Evolutionary conservation across 2,113 vertebrate genomes (phyloP).

Genomic region (human): DNA sequence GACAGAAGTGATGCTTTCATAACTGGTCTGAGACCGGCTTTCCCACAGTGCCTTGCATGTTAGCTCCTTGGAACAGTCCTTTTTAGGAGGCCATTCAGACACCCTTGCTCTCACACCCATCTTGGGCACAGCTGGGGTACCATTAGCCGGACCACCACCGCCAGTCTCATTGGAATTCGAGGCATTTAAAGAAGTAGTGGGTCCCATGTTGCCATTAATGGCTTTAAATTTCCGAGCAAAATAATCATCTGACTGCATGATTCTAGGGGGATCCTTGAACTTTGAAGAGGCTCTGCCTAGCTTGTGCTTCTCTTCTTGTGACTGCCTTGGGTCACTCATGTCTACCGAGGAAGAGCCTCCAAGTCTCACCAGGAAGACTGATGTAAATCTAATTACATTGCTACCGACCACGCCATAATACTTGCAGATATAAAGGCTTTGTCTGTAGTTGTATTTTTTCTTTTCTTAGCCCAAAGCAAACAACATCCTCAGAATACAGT

Average conservation of each 20-base stretch:
- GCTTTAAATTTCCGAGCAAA: constrained; percentile 95
- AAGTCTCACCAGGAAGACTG: constrained; percentile 78
- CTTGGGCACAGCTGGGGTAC: constrained; percentile 95
- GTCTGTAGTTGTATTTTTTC: neutral
- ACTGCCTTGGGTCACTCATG: constrained; percentile 91
- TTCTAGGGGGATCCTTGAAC: constrained; percentile 88
- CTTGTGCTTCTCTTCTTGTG: constrained; percentile 88
- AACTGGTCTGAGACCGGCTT: constrained; percentile 86
- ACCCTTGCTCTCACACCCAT: constrained; percentile 97
- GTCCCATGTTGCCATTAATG: constrained; percentile 92
- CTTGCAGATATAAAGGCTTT: neutral
- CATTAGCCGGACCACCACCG: constrained; percentile 87
- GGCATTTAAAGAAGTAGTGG: constrained; percentile 85
- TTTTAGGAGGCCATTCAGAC: constrained; percentile 97
- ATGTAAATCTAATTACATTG: constrained; percentile 82
- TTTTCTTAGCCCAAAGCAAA: constrained; percentile 45
- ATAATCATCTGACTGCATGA: constrained; percentile 96
- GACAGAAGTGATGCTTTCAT: constrained; percentile 87
- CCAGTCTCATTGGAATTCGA: constrained; percentile 86
- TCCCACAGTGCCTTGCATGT: constrained; percentile 88
- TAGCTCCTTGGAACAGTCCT: constrained; percentile 88
- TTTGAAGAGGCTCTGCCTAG: constrained; percentile 86
- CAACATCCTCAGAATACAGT: constrained; percentile 61
- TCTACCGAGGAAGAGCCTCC: constrained; percentile 78
- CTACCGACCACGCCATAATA: constrained; percentile 53